A percentile compares a stretch with the other conserved stretches of the same genome.
These are phyloP conservation scores for Bos javanicus DNA, from an alignment of 2,113 vertebrate species.

Conservation along the genomic window DNA sequence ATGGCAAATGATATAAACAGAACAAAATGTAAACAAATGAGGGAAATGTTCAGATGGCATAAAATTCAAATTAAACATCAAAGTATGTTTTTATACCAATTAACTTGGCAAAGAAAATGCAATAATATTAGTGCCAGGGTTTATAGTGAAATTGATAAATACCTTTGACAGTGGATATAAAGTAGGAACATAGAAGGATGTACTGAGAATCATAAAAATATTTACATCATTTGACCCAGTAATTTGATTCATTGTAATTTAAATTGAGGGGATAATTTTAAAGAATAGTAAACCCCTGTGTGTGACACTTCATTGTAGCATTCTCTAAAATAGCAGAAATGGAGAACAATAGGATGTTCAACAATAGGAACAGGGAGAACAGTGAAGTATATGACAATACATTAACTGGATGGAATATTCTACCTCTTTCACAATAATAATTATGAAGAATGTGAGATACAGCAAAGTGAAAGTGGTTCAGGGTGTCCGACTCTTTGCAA, in stretches of 20 bases:
- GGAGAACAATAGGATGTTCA: neutral
- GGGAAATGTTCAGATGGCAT: neutral
- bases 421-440: neutral
- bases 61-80: conserved; percentile 17
- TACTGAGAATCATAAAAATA: neutral
- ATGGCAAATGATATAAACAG: neutral
- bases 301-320: neutral
- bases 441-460: neutral
- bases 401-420: neutral
- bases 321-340: neutral
- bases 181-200: neutral
- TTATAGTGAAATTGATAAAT: neutral
- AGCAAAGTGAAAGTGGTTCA: neutral
- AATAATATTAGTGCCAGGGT: neutral
- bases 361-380: neutral
- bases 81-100: conserved; percentile 1
- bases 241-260: conserved; percentile 18
- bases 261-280: neutral
- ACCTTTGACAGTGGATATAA: neutral
- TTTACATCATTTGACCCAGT: neutral
- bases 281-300: neutral
- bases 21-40: neutral
- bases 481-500: neutral
- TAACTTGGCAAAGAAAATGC: neutral
- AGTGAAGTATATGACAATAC: neutral